These are phyloP conservation scores for Falco punctatus DNA, from an alignment of 2,113 vertebrate species.

Conservation along the genomic window DNA sequence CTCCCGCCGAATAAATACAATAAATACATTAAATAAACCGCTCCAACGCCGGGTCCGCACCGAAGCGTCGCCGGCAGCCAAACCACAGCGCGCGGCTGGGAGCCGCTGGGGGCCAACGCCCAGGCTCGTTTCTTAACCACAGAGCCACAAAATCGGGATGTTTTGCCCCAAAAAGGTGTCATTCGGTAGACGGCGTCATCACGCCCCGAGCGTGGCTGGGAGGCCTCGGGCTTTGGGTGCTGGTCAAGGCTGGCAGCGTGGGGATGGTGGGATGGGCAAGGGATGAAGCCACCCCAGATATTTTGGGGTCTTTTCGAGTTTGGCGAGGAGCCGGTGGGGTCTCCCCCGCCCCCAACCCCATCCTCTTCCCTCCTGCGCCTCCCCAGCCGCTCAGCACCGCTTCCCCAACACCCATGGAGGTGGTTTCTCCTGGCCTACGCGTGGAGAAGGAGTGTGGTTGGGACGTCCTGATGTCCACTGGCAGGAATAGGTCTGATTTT, in stretches of 20 bases:
- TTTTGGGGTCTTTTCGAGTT: not conserved
- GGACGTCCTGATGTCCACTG: not conserved
- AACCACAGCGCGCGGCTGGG: not conserved
- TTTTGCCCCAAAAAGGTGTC: not conserved
- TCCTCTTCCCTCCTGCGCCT: no score
- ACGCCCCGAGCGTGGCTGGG: accelerated
- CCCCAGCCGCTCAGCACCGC: not conserved
- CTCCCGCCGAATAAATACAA: not conserved
- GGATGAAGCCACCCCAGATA: not conserved
- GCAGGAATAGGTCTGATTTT: not conserved
- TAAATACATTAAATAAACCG: not conserved
- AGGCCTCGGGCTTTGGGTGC: not conserved
- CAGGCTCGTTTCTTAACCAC: not conserved
- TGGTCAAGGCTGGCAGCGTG: not conserved
- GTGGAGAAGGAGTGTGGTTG: not conserved
- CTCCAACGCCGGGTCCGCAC: not conserved
- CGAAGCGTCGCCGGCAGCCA: accelerated
- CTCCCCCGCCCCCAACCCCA: not conserved
- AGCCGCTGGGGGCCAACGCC: not conserved
- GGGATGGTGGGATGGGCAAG: not conserved
- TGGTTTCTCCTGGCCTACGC: not conserved
- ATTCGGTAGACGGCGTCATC: not conserved
- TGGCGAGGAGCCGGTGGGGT: not conserved
- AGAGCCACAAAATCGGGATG: not conserved
- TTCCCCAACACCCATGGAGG: not conserved